These are phyloP conservation scores for Chloebia gouldiae DNA, from an alignment of 2,113 vertebrate species.

Conservation along the genomic window DNA sequence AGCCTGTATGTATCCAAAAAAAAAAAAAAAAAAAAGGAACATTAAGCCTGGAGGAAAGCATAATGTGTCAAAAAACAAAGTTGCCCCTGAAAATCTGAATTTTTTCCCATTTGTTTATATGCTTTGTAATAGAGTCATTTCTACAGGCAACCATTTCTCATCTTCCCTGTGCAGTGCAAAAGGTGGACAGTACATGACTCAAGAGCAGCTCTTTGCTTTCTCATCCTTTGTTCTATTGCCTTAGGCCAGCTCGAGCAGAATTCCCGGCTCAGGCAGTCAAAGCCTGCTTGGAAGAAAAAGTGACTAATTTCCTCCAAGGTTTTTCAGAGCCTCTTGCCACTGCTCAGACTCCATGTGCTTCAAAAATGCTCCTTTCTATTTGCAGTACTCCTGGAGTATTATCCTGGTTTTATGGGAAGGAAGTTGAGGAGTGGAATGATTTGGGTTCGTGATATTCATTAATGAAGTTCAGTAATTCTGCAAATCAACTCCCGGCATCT, in stretches of 20 bases:
- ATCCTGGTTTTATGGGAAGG: neutral
- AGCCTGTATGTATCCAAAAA: neutral
- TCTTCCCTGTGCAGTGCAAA: neutral
- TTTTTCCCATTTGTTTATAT: neutral
- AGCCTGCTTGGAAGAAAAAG: neutral
- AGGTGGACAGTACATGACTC: neutral
- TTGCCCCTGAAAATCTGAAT: neutral
- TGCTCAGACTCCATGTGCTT: neutral
- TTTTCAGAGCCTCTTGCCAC: neutral
- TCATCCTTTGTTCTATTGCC: slow-evolving; percentile 5
- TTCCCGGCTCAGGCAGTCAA: neutral
- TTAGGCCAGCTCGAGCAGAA: neutral
- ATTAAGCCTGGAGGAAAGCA: neutral
- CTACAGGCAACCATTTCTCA: neutral
- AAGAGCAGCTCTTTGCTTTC: neutral
- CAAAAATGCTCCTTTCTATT: neutral
- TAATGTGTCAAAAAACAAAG: neutral
- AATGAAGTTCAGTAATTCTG: neutral
- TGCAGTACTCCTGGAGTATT: neutral
- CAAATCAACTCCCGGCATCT: neutral
- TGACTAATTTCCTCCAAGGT: neutral
- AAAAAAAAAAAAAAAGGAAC: neutral
- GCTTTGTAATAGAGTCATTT: neutral
- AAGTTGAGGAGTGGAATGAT: neutral
- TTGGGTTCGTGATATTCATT: fast-evolving